phyloP scores from a whole-genome alignment of 2,797 vertebrate species.

The Hydrocynus forskahlii region DNA sequence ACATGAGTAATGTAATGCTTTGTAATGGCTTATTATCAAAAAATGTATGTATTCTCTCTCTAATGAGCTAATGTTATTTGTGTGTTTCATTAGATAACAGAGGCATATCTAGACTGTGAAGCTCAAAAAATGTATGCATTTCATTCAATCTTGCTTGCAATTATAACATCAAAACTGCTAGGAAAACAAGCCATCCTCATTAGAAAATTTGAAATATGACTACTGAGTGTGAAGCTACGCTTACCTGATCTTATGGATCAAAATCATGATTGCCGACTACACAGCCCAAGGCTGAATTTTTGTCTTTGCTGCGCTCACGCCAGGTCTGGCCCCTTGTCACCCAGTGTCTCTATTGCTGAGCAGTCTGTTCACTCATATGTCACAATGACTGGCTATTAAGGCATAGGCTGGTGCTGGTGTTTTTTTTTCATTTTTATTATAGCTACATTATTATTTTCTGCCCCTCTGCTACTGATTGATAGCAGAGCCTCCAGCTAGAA shows the following conservation, averaged over 20 bases:
- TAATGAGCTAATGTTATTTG: neutral
- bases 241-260: slow-evolving; percentile 13
- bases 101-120: neutral
- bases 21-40: neutral
- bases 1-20: neutral
- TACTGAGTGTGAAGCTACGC: neutral
- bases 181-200: neutral
- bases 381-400: slow-evolving; percentile 58
- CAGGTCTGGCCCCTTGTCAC: slow-evolving; percentile 16
- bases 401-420: slow-evolving; percentile 47
- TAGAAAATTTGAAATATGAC: too few relatives aligned
- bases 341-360: slow-evolving; percentile 35
- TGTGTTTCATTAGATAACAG: neutral
- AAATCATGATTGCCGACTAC: slow-evolving; percentile 19
- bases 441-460: slow-evolving; percentile 61
- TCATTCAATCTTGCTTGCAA: neutral
- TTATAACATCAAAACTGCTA: neutral
- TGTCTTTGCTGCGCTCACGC: neutral
- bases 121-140: neutral
- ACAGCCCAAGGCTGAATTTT: slow-evolving; percentile 27
- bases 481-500: slow-evolving; percentile 65
- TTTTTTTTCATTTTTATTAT: slow-evolving; percentile 46
- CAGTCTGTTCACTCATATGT: slow-evolving; percentile 62
- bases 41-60: neutral
- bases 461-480: slow-evolving; percentile 69